Evolutionary conservation across 23 tunicate genomes (phyloP), one percentile per base, ranked within the genome.

Genomic region (Aplidium turbinatum): DNA sequence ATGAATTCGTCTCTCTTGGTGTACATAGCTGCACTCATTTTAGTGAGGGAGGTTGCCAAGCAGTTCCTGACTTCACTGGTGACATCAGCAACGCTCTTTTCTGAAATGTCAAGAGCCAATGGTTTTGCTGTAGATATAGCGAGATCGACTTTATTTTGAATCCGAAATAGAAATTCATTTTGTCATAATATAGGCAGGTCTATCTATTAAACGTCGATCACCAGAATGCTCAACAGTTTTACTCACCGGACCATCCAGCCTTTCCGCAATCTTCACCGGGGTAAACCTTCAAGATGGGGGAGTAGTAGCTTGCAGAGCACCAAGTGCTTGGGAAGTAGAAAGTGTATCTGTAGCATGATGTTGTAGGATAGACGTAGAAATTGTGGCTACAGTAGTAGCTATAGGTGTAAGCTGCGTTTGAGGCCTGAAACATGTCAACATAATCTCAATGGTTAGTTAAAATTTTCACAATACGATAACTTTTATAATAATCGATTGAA

Each of bases 221-320:
- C 16, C 11, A 42, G 50, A 9, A 9, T 42, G 11, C 13, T 9
- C 11, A 42, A 9, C 50, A 11, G 16, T 42, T 42, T 42, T 42
- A 9, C 71, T 33, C 24, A 78, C 82, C 82, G 31, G 47, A 22
- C 69, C 68, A 78, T 47, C 73, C 82, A n/a, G 33, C 29, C 77
- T 31, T 78, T 48, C 73, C 82, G 48, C 82, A 78, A 23, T 19
- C 52, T 3, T 47, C 73, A 3, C 34, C 61, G 51, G 82, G 82
- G 47, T 78, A 78, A 31, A 78, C 82, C 73, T 78, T 78, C 62
- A 78, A 63, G 63, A 78, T 78, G 73, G 62, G 46, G 35, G 73
- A 46, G 63, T 78, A 78, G 73, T 63, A 78, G 18, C 38, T 32
- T 62, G 62, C 4, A 26, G 82, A 78, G 63, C 82, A 78, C 82